Evolutionary conservation across 2,888 invertebrate species (phyloP).

Genomic region (Plebejus anna): DNA sequence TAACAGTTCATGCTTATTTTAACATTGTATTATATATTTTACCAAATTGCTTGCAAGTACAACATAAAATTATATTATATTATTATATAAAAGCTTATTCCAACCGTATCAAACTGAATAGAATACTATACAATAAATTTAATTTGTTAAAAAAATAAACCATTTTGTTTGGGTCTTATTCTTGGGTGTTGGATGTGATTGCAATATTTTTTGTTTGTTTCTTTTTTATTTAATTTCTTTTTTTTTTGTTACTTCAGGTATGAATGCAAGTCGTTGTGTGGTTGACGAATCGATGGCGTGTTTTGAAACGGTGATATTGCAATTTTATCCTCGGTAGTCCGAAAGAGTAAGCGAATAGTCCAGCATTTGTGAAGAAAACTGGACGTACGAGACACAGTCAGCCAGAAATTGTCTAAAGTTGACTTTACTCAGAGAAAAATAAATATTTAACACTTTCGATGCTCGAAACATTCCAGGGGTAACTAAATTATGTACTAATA

Average conservation of each 20-base stretch:
- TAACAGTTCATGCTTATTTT: neutral
- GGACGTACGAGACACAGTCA: conserved; percentile 4
- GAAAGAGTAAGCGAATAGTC: neutral
- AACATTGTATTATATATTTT: conserved; percentile 16
- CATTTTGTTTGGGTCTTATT: neutral
- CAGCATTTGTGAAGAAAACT: neutral
- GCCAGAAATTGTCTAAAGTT: neutral
- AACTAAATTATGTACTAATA: conserved; percentile 19
- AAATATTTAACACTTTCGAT: conserved; percentile 16
- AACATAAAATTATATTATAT: neutral
- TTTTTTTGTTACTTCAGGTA: conserved; percentile 64
- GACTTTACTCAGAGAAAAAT: conserved; percentile 23
- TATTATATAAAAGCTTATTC: neutral
- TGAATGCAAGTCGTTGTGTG: conserved; percentile 75
- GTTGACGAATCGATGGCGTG: conserved; percentile 57
- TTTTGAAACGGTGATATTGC: conserved; percentile 57
- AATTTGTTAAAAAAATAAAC: neutral
- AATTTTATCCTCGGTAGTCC: conserved; percentile 50
- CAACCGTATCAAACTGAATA: neutral
- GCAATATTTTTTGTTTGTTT: conserved; percentile 42
- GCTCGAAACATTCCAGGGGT: conserved; percentile 23
- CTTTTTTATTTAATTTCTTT: conserved; percentile 43
- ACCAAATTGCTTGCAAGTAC: neutral
- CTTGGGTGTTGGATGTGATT: conserved; percentile 36
- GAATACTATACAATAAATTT: conserved; percentile 10